Conservation (phyloP, 2,113 vertebrate genomes). For the Grammomys dolichurus region DNA sequence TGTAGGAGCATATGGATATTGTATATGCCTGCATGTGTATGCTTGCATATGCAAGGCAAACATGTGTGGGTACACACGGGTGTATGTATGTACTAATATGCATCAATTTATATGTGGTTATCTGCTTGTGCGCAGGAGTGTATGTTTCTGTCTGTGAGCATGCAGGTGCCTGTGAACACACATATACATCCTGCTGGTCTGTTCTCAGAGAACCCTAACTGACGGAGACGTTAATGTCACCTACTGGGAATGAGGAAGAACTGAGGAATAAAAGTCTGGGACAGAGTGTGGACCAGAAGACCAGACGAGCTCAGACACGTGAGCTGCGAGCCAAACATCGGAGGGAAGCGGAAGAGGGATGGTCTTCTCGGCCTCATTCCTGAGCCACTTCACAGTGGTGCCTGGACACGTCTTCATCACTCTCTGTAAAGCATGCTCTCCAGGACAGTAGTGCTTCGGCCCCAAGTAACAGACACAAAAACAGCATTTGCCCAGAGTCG, state of each 20-base stretch:
- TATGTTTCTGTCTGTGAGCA: not conserved
- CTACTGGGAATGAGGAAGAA: not conserved
- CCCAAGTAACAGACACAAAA: not conserved
- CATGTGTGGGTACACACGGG: too few relatives aligned
- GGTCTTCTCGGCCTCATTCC: not conserved
- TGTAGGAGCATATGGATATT: not conserved
- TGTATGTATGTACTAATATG: not conserved
- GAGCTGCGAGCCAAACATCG: not conserved
- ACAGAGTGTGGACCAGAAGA: not conserved
- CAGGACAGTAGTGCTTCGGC: not conserved
- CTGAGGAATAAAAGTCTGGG: not conserved
- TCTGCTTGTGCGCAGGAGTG: not conserved
- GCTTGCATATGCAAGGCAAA: not conserved
- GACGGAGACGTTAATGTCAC: not conserved
- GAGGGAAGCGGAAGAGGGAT: not conserved
- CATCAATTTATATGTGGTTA: not conserved
- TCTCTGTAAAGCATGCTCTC: not conserved
- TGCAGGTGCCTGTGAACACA: too few relatives aligned
- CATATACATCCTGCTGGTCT: not conserved
- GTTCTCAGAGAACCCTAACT: not conserved
- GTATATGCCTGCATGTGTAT: not conserved
- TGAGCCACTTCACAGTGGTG: not conserved
- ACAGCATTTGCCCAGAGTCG: not conserved
- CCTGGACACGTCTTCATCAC: not conserved
- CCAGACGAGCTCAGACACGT: not conserved